Conservation (phyloP, 2,888 invertebrate genomes). For the Ornithoptera priamus region DNA sequence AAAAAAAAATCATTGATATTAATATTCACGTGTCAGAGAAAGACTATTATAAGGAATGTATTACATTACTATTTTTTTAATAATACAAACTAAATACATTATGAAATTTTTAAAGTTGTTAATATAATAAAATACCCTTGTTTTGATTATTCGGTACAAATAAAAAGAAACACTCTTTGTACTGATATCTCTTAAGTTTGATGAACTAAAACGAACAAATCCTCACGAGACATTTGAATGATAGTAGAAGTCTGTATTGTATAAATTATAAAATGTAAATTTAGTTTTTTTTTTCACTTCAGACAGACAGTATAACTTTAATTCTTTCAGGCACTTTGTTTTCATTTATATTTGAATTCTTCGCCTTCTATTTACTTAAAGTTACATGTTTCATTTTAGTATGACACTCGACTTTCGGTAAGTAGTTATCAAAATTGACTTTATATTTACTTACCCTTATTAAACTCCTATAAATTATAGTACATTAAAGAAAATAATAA, state of each 20-base stretch:
- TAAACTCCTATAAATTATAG: not conserved
- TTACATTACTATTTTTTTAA: no score
- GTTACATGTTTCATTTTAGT: not conserved
- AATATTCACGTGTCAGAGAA: no score
- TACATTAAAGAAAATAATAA: not conserved
- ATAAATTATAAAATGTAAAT: conserved; percentile 20
- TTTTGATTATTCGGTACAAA: not conserved
- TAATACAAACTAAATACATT: no score
- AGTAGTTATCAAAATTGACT: not conserved
- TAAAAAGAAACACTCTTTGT: not conserved
- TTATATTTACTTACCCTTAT: not conserved
- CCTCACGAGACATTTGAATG: conserved; percentile 5
- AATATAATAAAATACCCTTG: not conserved
- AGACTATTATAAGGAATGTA: no score
- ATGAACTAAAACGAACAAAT: not conserved
- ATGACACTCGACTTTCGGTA: not conserved
- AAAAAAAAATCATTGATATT: no score
- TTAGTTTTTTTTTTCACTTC: conserved; percentile 14
- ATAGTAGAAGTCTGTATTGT: conserved; percentile 2
- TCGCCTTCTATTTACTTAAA: not conserved
- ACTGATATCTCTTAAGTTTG: not conserved
- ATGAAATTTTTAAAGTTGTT: not conserved
- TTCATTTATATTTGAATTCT: not conserved
- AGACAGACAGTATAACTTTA: conserved; percentile 48
- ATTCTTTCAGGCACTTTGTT: conserved; percentile 42